Conservation (phyloP, 2,797 vertebrate genomes). For the Acridotheres tristis region DNA sequence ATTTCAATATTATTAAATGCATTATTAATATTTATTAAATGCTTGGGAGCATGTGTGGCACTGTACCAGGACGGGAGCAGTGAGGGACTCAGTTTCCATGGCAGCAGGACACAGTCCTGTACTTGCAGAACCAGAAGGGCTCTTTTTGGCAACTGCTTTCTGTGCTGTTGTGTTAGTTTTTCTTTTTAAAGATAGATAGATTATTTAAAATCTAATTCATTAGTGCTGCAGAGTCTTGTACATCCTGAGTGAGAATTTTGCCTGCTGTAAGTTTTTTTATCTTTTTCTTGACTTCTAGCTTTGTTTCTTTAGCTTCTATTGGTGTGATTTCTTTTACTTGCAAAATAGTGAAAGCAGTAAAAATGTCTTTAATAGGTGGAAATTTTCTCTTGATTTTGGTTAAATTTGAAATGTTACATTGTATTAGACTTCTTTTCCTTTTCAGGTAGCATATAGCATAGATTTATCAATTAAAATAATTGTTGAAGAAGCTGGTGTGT, state of each 20-base stretch:
- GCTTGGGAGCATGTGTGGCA: conserved; percentile 53
- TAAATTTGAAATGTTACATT: not conserved
- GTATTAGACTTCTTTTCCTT: not conserved
- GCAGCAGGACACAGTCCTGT: conserved; percentile 54
- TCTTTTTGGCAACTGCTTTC: conserved; percentile 36
- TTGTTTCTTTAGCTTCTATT: conserved; percentile 8
- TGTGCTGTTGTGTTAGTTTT: conserved; percentile 28
- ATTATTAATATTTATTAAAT: conserved; percentile 61
- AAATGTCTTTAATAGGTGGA: not conserved
- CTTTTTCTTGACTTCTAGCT: not conserved
- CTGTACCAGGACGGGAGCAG: conserved; percentile 33
- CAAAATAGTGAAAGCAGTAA: not conserved
- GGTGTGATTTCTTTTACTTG: not conserved
- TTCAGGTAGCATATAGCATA: not conserved
- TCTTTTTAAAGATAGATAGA: not conserved
- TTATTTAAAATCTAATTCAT: not conserved
- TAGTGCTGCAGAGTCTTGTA: conserved; percentile 22
- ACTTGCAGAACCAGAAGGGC: conserved; percentile 30
- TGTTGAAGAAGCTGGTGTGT: not conserved
- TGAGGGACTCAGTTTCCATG: conserved; percentile 54
- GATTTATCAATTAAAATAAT: not conserved
- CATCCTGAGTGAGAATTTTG: not conserved
- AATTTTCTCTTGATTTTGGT: not conserved
- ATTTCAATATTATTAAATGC: conserved; percentile 19
- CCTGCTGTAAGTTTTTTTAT: conserved; percentile 40